phyloP scores from a whole-genome alignment of 2,888 invertebrate species.

The Smittia sp. region DNA sequence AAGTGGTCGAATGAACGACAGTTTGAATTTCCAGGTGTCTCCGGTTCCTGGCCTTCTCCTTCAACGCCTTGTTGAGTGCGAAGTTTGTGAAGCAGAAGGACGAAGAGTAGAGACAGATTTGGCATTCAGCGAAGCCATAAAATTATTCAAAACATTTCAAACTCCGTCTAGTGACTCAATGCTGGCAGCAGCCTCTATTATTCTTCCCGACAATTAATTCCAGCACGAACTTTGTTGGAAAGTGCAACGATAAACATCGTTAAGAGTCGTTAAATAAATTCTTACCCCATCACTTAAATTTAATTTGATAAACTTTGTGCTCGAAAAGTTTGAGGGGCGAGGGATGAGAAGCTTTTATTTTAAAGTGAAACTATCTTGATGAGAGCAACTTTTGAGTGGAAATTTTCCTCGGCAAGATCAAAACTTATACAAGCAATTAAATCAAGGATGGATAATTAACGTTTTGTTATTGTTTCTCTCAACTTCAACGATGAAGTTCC shows the following conservation, averaged over 20 bases:
- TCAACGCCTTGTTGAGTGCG: too few species aligned
- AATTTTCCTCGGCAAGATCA: not conserved
- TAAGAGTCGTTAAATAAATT: conserved; percentile 18
- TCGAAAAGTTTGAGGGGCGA: not conserved
- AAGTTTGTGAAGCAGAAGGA: too few species aligned
- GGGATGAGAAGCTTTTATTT: not conserved
- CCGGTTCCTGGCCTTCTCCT: too few species aligned
- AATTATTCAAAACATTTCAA: too few species aligned
- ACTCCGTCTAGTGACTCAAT: too few species aligned
- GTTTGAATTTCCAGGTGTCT: too few species aligned
- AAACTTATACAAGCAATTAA: conserved; percentile 8
- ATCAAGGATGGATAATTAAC: conserved; percentile 1
- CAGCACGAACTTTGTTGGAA: not conserved
- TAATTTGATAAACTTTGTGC: not conserved
- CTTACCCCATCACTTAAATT: conserved; percentile 1
- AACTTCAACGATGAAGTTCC: not conserved
- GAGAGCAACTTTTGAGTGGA: conserved; percentile 14
- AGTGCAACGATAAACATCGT: conserved; percentile 18
- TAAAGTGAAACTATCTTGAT: conserved; percentile 7
- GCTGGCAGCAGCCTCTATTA: too few species aligned
- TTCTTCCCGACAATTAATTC: not conserved
- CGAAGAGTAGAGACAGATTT: too few species aligned
- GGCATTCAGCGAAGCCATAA: too few species aligned
- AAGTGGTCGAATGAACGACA: too few species aligned
- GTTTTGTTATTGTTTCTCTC: conserved; percentile 11